These are phyloP conservation scores for Microctenopoma lineatum DNA, from an alignment of 2,797 vertebrate genomes.

Conservation along the genomic window DNA sequence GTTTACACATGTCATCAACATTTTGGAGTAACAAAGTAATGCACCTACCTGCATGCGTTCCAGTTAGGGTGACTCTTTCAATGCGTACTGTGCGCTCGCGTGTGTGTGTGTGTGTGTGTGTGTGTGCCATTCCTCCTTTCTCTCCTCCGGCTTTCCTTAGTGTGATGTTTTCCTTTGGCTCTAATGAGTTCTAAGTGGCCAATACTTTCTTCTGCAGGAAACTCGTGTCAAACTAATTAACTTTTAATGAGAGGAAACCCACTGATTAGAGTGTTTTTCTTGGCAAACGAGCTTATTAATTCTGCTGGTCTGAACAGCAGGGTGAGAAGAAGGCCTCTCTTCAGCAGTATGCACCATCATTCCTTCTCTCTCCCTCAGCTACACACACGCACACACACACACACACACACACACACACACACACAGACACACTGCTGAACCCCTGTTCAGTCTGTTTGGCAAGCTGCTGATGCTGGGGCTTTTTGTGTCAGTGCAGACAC, in stretches of 20 bases:
- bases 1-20: constrained; percentile 59
- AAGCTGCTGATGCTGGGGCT: constrained; percentile 68
- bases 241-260: constrained; percentile 91
- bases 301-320: constrained; percentile 83
- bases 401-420: constrained; percentile 17
- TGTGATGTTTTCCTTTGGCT: constrained; percentile 85
- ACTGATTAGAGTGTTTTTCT: constrained; percentile 92
- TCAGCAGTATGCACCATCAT: constrained; percentile 60
- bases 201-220: constrained; percentile 88
- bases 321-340: constrained; percentile 72
- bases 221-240: constrained; percentile 90
- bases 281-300: constrained; percentile 89
- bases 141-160: constrained; percentile 70
- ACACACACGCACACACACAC: constrained; percentile 17
- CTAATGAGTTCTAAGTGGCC: constrained; percentile 89
- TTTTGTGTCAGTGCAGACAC: constrained; percentile 32
- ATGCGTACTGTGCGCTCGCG: constrained; percentile 17
- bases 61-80: constrained; percentile 45
- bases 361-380: constrained; percentile 17
- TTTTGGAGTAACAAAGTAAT: constrained; percentile 58
- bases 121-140: constrained; percentile 50
- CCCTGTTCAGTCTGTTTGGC: constrained; percentile 75
- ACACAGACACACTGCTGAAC: constrained; percentile 39
- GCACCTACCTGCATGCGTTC: constrained; percentile 40
- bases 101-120: constrained; percentile 11